A percentile compares a stretch with the other conserved stretches of the same genome.
Evolutionary conservation across 2,113 vertebrate species (phyloP).

Genomic region (Sapayoa aenigma): DNA sequence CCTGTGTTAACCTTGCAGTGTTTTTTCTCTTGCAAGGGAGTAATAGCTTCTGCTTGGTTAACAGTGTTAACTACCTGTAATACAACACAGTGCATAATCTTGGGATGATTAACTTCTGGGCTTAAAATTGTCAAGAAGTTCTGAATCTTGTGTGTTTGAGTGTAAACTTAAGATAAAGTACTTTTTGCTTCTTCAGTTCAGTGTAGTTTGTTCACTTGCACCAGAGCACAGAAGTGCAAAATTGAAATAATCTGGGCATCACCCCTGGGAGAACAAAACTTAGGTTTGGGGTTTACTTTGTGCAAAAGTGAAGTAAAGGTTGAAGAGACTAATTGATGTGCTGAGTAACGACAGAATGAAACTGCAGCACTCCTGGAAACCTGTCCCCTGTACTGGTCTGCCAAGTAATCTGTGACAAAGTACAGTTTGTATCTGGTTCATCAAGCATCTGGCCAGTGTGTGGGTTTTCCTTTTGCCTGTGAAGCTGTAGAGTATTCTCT

Average conservation of each 20-base stretch:
- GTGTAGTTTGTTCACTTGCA: background rate
- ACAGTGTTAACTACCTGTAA: background rate
- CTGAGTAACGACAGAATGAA: background rate
- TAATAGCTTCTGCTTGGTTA: background rate
- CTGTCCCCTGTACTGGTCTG: background rate
- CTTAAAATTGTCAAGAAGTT: background rate
- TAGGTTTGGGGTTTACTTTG: background rate
- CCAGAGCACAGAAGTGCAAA: background rate
- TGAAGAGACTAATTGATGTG: background rate
- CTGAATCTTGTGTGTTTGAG: background rate
- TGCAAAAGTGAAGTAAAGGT: background rate
- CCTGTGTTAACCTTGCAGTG: background rate
- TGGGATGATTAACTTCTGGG: background rate
- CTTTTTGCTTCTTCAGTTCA: background rate
- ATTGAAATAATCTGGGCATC: background rate
- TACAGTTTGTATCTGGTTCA: background rate
- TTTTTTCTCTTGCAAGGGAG: background rate
- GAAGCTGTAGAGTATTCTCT: background rate
- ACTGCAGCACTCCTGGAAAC: accelerated
- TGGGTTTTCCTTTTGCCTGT: background rate
- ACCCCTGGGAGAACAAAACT: background rate
- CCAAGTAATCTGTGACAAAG: background rate
- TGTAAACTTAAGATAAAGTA: background rate
- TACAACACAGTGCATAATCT: background rate
- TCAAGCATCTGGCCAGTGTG: background rate